phyloP scores from a whole-genome alignment of 2,797 vertebrate genomes.

The Morus bassanus region DNA sequence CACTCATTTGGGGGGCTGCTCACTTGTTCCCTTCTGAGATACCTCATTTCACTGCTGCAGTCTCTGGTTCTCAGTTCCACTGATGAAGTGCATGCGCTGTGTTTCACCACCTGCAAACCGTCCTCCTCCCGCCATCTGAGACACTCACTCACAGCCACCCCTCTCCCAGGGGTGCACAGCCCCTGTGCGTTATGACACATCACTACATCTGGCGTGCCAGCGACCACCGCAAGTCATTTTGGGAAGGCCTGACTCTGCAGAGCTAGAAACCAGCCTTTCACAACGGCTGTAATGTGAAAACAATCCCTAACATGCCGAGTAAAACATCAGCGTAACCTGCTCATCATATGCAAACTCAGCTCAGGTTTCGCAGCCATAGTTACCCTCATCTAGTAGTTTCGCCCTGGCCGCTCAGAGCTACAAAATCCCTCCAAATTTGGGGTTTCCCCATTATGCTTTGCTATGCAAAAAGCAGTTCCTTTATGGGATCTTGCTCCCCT shows the following conservation, averaged over 20 bases:
- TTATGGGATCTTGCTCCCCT: not conserved
- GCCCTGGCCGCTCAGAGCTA: not conserved
- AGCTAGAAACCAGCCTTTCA: not conserved
- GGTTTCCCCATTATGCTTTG: not conserved
- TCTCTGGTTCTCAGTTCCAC: not conserved
- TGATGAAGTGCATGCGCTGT: not conserved
- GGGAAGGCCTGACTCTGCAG: conserved; percentile 15
- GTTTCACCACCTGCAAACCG: not conserved
- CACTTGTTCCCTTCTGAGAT: not conserved
- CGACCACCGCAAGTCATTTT: not conserved
- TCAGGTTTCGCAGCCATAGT: not conserved
- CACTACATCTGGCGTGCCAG: not conserved
- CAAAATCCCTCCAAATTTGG: not conserved
- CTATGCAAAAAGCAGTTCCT: conserved; percentile 6
- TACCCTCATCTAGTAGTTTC: not conserved
- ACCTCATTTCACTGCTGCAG: not conserved
- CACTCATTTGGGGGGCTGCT: not conserved
- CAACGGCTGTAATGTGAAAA: conserved; percentile 18
- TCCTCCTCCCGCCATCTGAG: not conserved
- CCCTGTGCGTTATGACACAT: not conserved
- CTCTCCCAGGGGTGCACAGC: not conserved
- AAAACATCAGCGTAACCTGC: conserved; percentile 8
- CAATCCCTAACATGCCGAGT: not conserved
- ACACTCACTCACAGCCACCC: accelerated
- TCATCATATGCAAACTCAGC: conserved; percentile 21